A percentile compares a stretch with the other conserved stretches of the same genome.
Evolutionary conservation across 2,113 vertebrate genomes (phyloP).

Genomic region (Nettapus auritus): DNA sequence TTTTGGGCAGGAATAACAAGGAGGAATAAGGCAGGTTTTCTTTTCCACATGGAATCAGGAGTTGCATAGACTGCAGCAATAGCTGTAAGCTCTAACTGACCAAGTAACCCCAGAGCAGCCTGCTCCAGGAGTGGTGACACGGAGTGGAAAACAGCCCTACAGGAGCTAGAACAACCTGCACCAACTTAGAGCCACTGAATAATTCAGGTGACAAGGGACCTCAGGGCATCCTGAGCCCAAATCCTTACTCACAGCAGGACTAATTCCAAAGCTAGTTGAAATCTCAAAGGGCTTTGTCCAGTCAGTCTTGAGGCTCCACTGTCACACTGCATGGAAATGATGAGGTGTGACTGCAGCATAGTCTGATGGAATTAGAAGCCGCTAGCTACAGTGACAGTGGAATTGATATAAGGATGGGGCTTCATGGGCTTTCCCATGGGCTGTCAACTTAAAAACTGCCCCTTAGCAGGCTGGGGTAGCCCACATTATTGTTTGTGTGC

Average conservation of each 20-base stretch:
- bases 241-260: not conserved
- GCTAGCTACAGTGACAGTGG: not conserved
- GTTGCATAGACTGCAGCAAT: not conserved
- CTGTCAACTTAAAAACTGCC: not conserved
- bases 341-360: not conserved
- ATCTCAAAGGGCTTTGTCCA: not conserved
- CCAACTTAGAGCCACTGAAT: not conserved
- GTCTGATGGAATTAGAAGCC: not conserved
- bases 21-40: not conserved
- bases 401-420: not conserved
- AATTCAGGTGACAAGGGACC: not conserved
- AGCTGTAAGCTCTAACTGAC: not conserved
- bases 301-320: not conserved
- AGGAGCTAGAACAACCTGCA: not conserved
- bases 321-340: not conserved
- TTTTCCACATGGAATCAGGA: not conserved
- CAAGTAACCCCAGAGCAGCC: not conserved
- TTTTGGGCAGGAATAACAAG: not conserved
- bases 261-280: not conserved
- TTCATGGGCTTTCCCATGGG: not conserved
- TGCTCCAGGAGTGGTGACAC: accelerated
- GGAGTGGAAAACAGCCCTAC: not conserved
- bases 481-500: not conserved
- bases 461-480: not conserved
- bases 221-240: not conserved